These are phyloP conservation scores for Pagrus major DNA, from an alignment of 2,113 vertebrate genomes.

Conservation along the genomic window DNA sequence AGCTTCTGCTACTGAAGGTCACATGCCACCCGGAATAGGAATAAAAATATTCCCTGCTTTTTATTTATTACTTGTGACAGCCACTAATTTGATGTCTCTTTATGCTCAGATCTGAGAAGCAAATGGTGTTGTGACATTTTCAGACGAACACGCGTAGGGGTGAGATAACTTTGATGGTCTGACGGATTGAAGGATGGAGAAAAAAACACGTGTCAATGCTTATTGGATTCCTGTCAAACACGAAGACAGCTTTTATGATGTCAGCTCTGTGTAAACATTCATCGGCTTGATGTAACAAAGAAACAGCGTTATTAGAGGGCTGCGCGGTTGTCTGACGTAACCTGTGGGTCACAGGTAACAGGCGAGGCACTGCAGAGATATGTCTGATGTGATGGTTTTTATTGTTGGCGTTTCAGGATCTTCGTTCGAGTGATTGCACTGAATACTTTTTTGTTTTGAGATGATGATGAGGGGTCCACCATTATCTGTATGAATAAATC, in stretches of 20 bases:
- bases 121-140: slow-evolving; percentile 5
- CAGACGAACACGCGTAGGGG: not conserved
- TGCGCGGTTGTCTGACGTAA: slow-evolving; percentile 28
- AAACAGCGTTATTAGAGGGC: slow-evolving; percentile 18
- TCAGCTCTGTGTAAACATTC: slow-evolving; percentile 9
- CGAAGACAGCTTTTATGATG: slow-evolving; percentile 3
- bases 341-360: slow-evolving; percentile 21
- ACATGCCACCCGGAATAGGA: slow-evolving; percentile 13
- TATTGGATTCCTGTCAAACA: slow-evolving; percentile 45
- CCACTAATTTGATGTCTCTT: slow-evolving; percentile 59
- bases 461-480: not conserved
- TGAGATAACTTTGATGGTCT: slow-evolving; percentile 18
- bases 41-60: slow-evolving; percentile 38
- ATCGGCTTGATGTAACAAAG: slow-evolving; percentile 24
- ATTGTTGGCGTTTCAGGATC: not conserved
- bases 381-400: slow-evolving; percentile 17
- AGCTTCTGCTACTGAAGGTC: slow-evolving; percentile 55
- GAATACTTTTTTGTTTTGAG: not conserved
- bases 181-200: slow-evolving; percentile 7
- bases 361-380: not conserved
- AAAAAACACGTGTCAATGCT: slow-evolving; percentile 9
- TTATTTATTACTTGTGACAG: slow-evolving; percentile 54
- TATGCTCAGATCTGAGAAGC: slow-evolving; percentile 21
- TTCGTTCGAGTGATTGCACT: not conserved
- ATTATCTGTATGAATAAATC: slow-evolving; percentile 11